Conservation (phyloP, 37 sponge, comb jelly and placozoan species). For the Hexactinellida sp. region DNA sequence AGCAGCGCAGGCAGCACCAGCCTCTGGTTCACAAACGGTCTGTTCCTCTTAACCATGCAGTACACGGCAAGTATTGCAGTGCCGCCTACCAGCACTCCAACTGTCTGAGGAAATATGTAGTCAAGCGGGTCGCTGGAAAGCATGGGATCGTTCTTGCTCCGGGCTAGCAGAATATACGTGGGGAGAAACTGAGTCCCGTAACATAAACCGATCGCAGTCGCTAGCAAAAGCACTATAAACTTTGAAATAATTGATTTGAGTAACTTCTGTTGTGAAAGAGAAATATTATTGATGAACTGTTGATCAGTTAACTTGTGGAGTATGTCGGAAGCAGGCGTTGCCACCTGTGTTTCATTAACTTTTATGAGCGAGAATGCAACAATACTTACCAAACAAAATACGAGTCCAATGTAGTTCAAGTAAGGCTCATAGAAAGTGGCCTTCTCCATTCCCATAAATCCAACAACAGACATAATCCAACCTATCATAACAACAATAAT, state of each 20-base stretch:
- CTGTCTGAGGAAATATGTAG: neutral
- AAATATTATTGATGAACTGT: neutral
- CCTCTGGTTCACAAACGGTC: neutral
- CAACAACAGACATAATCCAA: neutral
- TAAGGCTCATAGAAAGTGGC: neutral
- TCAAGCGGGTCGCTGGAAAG: constrained; percentile 1
- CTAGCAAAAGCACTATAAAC: neutral
- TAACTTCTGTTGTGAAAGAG: neutral
- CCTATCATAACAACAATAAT: constrained; percentile 4
- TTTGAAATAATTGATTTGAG: neutral
- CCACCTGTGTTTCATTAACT: neutral
- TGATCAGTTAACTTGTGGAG: neutral
- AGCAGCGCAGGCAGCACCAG: neutral
- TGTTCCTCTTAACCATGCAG: neutral
- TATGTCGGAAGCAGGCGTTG: neutral
- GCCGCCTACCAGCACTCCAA: neutral
- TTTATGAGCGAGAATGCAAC: neutral
- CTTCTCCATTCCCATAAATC: neutral
- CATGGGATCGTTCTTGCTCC: neutral
- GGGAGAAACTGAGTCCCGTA: neutral
- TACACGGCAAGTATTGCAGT: neutral
- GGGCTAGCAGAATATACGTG: neutral
- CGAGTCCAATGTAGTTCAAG: neutral
- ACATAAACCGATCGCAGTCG: neutral
- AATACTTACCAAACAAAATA: constrained; percentile 4